Evolutionary conservation across 92 coral and sea anemone genomes (phyloP), one percentile per base, ranked within the genome.

Genomic region (Palythoa grandiflora): DNA sequence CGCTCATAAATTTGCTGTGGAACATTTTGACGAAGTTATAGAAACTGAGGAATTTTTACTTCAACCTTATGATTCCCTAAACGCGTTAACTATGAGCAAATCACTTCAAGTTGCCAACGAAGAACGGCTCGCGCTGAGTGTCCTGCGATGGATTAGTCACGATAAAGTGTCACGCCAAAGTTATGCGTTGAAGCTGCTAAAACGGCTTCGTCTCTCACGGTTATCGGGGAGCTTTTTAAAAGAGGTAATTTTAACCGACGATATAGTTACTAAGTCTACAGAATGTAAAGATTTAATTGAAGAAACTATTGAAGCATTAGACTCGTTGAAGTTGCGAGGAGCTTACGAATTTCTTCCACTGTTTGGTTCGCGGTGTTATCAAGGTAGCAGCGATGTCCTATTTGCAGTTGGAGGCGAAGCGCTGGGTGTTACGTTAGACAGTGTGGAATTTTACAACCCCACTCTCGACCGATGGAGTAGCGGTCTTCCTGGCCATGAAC

Each of bases 381-480:
- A 95, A 21, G 84, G 55, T 55, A 84, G 89, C n/a, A 81, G 73
- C 28, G 93, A 93, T 51, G 71, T 94, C 3, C 60, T 94, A 39
- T 90, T 94, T 84, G 92, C 98, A 2, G 83, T 94, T 13, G 98
- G 98, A 21, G 98, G 98, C 3, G 98, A 94, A 39, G 93, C 95
- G 1, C 89, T 86, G 19, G 98, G 98, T 9, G 87, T 91, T 21
- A 88, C 90, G n/a, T 66, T 93, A 17, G 89, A 88, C 66, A 85
- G 88, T 51, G 90, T 81, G 47, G 96, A 94, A 79, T 91, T 95
- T 73, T 83, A 84, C 84, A 77, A 89, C 87, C 85, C 80, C 3
- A 47, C 38, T 1, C 28, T 55, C 17, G 73, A 75, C 54, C 87
- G 80, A 13, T 94, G 98, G 98, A 66, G 66, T 9, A 84, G 95